These are phyloP conservation scores for Lasioglossum leucozonium DNA, from an alignment of 2,888 invertebrate genomes.

Conservation along the genomic window DNA sequence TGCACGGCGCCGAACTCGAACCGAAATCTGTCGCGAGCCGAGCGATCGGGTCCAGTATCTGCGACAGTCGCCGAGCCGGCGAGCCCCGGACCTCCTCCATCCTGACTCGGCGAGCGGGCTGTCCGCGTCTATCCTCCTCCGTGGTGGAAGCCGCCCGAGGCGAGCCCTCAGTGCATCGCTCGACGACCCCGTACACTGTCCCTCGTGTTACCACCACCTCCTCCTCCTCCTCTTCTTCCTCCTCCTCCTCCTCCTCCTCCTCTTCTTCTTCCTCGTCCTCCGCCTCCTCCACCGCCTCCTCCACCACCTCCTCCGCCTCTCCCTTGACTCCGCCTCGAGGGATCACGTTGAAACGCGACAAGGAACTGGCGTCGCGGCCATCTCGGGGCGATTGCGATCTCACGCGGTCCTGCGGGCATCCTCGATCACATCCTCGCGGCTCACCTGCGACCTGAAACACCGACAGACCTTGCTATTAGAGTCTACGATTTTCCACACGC, in stretches of 20 bases:
- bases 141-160: neutral
- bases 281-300: neutral
- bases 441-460: constrained; percentile 58
- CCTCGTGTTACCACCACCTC: constrained; percentile 31
- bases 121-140: constrained; percentile 15
- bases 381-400: constrained; percentile 59
- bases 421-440: constrained; percentile 58
- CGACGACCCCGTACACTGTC: constrained; percentile 28
- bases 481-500: neutral
- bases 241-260: neutral
- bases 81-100: constrained; percentile 85
- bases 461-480: neutral
- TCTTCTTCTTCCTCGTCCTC: neutral
- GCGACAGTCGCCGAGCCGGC: constrained; percentile 90
- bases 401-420: constrained; percentile 62
- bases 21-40: constrained; percentile 85
- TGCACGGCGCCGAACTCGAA: constrained; percentile 86
- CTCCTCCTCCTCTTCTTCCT: neutral
- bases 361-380: constrained; percentile 57
- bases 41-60: constrained; percentile 93
- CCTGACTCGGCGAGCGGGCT: constrained; percentile 27
- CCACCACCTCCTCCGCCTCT: neutral
- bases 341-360: constrained; percentile 62
- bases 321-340: constrained; percentile 43
- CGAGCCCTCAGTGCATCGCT: constrained; percentile 58